phyloP scores from a whole-genome alignment of 2,888 invertebrate species.

The Drosophila mercatorum region DNA sequence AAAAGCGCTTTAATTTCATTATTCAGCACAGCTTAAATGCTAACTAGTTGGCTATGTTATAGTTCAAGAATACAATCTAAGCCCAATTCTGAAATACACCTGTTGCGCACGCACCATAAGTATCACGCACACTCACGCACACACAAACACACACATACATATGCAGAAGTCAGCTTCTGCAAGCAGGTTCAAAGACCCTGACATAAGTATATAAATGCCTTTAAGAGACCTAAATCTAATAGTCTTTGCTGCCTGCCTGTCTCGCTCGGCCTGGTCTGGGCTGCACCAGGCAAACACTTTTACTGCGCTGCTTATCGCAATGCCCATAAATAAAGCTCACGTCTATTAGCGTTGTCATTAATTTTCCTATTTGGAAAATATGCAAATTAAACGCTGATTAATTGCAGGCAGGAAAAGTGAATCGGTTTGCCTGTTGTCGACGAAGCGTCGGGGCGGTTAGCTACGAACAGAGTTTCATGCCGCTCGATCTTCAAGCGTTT shows the following conservation, averaged over 20 bases:
- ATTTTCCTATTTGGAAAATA: slow-evolving; percentile 63
- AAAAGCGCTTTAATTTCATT: background rate
- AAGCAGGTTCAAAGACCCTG: slow-evolving; percentile 53
- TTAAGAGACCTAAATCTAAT: slow-evolving; percentile 32
- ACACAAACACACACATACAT: background rate
- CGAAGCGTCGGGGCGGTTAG: slow-evolving; percentile 3
- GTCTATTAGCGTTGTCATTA: slow-evolving; percentile 58
- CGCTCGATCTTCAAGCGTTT: slow-evolving; percentile 62
- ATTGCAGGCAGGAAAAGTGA: slow-evolving; percentile 56
- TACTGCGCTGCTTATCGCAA: slow-evolving; percentile 70
- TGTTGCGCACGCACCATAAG: background rate
- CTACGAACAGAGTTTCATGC: slow-evolving; percentile 28
- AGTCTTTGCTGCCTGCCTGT: slow-evolving; percentile 11
- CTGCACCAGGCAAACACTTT: slow-evolving; percentile 58
- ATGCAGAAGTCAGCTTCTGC: background rate
- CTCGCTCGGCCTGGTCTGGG: slow-evolving; percentile 3
- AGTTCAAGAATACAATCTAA: background rate
- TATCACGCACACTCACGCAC: slow-evolving; percentile 1
- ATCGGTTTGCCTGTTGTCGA: slow-evolving; percentile 49
- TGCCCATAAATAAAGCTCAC: slow-evolving; percentile 67
- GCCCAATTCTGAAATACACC: background rate
- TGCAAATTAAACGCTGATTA: slow-evolving; percentile 69
- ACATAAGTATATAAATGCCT: slow-evolving; percentile 3
- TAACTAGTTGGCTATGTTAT: background rate
- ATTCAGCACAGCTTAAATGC: background rate